Conservation (phyloP, 2,113 vertebrate genomes). For the Coracopsis vasa region DNA sequence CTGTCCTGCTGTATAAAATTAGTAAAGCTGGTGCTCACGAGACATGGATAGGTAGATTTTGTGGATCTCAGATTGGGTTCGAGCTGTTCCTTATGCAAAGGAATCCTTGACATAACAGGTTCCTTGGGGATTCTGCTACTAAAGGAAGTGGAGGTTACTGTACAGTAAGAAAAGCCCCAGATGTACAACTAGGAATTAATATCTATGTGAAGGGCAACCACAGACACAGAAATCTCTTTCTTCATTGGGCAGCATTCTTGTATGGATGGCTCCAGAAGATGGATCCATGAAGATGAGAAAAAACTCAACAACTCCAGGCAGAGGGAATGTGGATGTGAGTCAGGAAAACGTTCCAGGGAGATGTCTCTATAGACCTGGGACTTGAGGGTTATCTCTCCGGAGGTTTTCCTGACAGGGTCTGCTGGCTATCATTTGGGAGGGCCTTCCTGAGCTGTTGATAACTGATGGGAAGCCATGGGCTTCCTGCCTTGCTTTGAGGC, state of each 20-base stretch:
- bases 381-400: slow-evolving; percentile 33
- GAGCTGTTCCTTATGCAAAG: background rate
- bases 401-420: slow-evolving; percentile 31
- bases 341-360: background rate
- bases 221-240: background rate
- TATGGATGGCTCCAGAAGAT: background rate
- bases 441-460: slow-evolving; percentile 54
- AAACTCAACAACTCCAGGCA: background rate
- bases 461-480: slow-evolving; percentile 12
- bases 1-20: background rate
- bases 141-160: background rate
- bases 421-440: slow-evolving; percentile 4
- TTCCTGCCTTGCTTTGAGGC: slow-evolving; percentile 18
- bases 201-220: background rate
- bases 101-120: background rate
- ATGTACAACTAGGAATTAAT: background rate
- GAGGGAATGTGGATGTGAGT: background rate
- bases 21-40: background rate
- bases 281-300: background rate
- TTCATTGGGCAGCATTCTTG: background rate
- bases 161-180: background rate
- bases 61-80: background rate
- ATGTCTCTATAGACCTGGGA: background rate
- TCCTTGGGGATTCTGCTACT: background rate
- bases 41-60: background rate